A percentile compares a stretch with the other conserved stretches of the same genome.
These are phyloP conservation scores for Micromussa lordhowensis DNA, from an alignment of 92 coral and sea anemone genomes.

Conservation along the genomic window DNA sequence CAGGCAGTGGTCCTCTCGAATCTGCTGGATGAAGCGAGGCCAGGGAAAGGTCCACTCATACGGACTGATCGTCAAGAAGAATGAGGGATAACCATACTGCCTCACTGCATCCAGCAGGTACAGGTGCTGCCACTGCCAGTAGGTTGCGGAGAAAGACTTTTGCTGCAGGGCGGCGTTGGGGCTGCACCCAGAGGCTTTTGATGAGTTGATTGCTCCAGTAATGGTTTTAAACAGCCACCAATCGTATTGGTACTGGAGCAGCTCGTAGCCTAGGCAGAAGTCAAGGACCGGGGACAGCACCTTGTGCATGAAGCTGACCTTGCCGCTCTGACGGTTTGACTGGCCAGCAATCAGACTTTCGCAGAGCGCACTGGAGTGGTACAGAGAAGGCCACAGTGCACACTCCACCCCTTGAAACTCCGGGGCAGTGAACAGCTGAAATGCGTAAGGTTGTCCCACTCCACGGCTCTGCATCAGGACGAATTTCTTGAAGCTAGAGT, in stretches of 20 bases:
- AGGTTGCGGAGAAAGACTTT: constrained; percentile 23
- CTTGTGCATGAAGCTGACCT: constrained; percentile 9
- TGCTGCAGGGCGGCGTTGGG: constrained; percentile 31
- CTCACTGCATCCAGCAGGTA: constrained; percentile 44
- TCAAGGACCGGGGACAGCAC: constrained; percentile 4
- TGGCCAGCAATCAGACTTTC: constrained; percentile 20
- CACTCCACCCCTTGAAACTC: constrained; percentile 17
- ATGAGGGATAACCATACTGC: constrained; percentile 26
- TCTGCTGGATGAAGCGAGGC: constrained; percentile 19
- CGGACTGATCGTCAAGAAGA: not conserved
- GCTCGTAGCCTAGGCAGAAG: constrained; percentile 10
- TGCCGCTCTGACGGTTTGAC: not conserved
- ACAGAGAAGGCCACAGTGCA: constrained; percentile 24
- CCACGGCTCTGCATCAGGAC: not conserved
- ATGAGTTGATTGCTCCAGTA: constrained; percentile 46
- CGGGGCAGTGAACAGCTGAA: not conserved
- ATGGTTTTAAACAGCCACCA: constrained; percentile 37
- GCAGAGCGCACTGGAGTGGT: not conserved
- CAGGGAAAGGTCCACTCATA: constrained; percentile 72
- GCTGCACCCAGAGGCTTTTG: constrained; percentile 1
- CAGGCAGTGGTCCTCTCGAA: not conserved
- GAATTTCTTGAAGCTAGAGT: not conserved
- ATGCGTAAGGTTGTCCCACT: not conserved
- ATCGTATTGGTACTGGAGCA: constrained; percentile 48
- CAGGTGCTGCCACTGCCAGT: constrained; percentile 53